These are phyloP conservation scores for Paramacrobiotus metropolitanus DNA, from an alignment of 1,140 invertebrate genomes.

Conservation along the genomic window DNA sequence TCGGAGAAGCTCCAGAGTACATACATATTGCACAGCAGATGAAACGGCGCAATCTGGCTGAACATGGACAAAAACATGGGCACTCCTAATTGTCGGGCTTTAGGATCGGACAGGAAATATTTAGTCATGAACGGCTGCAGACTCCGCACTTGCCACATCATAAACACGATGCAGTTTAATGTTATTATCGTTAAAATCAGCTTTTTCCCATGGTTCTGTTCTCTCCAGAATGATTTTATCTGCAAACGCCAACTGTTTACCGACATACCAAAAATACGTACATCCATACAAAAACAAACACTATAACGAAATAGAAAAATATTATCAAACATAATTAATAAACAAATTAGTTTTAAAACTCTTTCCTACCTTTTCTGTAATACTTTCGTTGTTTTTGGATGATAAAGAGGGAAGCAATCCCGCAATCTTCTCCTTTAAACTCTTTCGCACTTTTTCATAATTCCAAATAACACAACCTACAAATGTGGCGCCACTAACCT, in stretches of 20 bases:
- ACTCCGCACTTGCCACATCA: conserved; percentile 49
- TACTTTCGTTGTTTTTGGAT: neutral
- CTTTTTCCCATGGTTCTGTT: conserved; percentile 43
- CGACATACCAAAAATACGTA: conserved; percentile 14
- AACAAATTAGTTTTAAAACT: no score
- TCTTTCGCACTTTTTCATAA: conserved; percentile 48
- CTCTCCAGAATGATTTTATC: conserved; percentile 45
- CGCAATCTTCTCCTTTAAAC: neutral
- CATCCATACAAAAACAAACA: conserved; percentile 6
- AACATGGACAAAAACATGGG: conserved; percentile 79
- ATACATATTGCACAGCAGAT: conserved; percentile 82
- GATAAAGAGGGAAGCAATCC: neutral
- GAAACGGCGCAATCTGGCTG: conserved; percentile 63
- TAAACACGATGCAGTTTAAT: conserved; percentile 51
- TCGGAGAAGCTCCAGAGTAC: conserved; percentile 57
- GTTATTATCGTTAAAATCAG: conserved; percentile 53
- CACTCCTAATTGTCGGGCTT: conserved; percentile 32
- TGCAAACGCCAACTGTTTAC: conserved; percentile 31
- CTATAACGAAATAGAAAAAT: neutral
- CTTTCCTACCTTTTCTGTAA: neutral
- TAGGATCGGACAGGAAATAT: conserved; percentile 62
- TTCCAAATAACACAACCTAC: conserved; percentile 41
- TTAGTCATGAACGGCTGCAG: conserved; percentile 48
- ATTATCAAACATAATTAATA: neutral
- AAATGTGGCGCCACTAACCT: neutral